phyloP scores from a whole-genome alignment of 1,140 invertebrate genomes.

The Heliconius hermathena region DNA sequence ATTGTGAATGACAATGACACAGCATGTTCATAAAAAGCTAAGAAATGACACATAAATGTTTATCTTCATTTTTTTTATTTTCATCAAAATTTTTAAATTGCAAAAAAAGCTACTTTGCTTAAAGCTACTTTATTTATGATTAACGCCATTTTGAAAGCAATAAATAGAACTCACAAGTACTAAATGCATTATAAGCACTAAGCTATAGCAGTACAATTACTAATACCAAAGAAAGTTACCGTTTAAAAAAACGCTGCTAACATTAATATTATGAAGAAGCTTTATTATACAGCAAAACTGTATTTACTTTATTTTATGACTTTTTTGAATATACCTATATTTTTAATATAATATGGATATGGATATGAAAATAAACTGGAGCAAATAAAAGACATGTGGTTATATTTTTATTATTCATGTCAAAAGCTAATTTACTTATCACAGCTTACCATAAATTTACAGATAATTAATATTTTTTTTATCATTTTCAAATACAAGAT shows the following conservation, averaged over 20 bases:
- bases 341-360: neutral
- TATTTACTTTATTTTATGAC: neutral
- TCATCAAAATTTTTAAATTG: neutral
- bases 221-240: neutral
- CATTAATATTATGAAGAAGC: neutral
- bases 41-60: neutral
- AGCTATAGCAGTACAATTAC: neutral
- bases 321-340: neutral
- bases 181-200: neutral
- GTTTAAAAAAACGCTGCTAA: too few species aligned
- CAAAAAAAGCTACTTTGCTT: neutral
- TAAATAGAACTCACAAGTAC: neutral
- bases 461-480: neutral
- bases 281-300: neutral
- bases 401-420: neutral
- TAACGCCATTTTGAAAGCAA: neutral
- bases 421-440: conserved; percentile 1
- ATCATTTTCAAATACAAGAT: neutral
- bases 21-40: neutral
- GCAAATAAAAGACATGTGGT: neutral
- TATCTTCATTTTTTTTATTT: conserved; percentile 7
- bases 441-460: neutral
- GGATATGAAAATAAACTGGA: neutral
- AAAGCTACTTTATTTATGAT: neutral
- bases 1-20: neutral